A percentile compares a stretch with the other conserved stretches of the same genome.
Conservation (phyloP, 2,888 invertebrate species). For the Therioaphis trifolii region DNA sequence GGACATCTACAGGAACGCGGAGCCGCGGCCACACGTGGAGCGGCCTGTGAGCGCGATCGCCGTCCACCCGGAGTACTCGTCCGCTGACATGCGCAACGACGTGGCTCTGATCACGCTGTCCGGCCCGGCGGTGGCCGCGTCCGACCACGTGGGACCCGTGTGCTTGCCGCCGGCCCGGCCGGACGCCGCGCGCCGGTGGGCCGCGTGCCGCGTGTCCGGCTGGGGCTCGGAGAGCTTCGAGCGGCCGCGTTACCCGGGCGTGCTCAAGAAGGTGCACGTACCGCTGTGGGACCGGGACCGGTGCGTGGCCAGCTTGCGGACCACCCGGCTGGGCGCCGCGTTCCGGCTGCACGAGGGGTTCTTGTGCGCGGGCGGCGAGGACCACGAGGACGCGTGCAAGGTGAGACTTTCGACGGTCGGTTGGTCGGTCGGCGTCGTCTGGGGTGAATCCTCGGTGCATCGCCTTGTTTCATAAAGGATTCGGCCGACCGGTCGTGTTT, state of each 20-base stretch:
- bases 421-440: too few species aligned
- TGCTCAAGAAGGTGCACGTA: conserved; percentile 45
- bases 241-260: conserved; percentile 47
- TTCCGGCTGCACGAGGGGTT: conserved; percentile 45
- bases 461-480: too few species aligned
- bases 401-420: too few species aligned
- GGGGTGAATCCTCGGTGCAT: too few species aligned
- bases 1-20: conserved; percentile 76
- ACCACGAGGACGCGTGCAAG: conserved; percentile 53
- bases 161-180: conserved; percentile 11
- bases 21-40: conserved; percentile 77
- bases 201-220: conserved; percentile 61
- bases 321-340: conserved; percentile 38
- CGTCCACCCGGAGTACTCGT: conserved; percentile 77
- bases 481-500: too few species aligned
- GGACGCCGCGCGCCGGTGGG: conserved; percentile 64
- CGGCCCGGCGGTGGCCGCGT: conserved; percentile 67
- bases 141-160: conserved; percentile 18
- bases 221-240: conserved; percentile 64
- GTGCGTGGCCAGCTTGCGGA: conserved; percentile 30
- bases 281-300: conserved; percentile 42
- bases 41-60: conserved; percentile 73
- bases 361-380: conserved; percentile 54
- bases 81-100: conserved; percentile 81
- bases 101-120: conserved; percentile 82